Evolutionary conservation across 2,797 vertebrate genomes (phyloP), one percentile per base, ranked within the genome.

Genomic region (Liparis tanakae): DNA sequence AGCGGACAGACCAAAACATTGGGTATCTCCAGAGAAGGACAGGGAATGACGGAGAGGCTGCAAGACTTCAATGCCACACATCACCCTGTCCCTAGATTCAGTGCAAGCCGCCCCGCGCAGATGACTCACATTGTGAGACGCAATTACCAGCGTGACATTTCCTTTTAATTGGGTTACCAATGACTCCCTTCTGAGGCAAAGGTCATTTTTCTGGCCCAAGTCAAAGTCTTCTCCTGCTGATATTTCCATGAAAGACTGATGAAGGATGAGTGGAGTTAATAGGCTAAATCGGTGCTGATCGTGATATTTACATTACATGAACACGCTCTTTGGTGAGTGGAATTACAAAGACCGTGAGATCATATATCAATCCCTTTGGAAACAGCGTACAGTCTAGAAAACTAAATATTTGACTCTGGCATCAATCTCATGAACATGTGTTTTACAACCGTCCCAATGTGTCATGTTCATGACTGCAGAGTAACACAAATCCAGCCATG

Each of bases 101-200:
- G 73, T 10, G 65, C 8, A 33, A 76, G 81, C 80, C 65, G 72
- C 77, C 83, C 87, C 39, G 58, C 56, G 73, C 36, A 66, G 87
- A 89, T 90, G 90, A 93, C 89, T 94, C 93, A 90, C 91, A 89
- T 82, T 77, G 85, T 85, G 87, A 87, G 86, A 85, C 46, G 73
- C 92, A 93, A 95, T 95, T 94, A 94, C 92, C 80, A 89, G 86
- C 75, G 78, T 95, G 94, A 94, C 93, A 95, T 94, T 95, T 95
- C 85, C 86, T 91, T 93, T 94, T 94, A 94, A 95, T 95, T 94
- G 92, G 91, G 92, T 93, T 94, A 94, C 87, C 88, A 89, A 88
- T 79, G 90, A 93, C 86, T 94, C 85, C 90, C 91, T 88, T 92
- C 90, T 85, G 88, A 90, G 88, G 86, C 92, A 94, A 95, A 94